Percentiles rank a stretch among this genome's conserved stretches.
These are phyloP conservation scores for Melanostoma mellinum DNA, from an alignment of 2,888 invertebrate genomes.

Conservation along the genomic window DNA sequence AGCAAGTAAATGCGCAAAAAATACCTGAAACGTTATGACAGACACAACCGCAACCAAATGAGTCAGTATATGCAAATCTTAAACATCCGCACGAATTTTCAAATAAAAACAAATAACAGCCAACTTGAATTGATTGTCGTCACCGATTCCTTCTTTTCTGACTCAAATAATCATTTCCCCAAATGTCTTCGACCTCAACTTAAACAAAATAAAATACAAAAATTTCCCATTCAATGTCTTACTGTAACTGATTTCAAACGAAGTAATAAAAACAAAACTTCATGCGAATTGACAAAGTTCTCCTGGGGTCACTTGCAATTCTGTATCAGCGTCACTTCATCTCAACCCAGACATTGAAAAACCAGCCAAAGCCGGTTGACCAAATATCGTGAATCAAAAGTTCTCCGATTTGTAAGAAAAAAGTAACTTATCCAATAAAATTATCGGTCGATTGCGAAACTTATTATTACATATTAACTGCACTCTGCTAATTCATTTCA, in stretches of 20 bases:
- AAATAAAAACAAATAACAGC: not conserved
- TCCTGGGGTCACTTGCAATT: constrained; percentile 47
- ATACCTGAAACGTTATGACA: not conserved
- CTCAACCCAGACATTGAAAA: not conserved
- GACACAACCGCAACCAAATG: not conserved
- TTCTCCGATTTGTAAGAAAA: not conserved
- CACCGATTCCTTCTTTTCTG: not conserved
- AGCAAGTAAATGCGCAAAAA: constrained; percentile 11
- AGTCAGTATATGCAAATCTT: constrained; percentile 14
- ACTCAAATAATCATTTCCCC: constrained; percentile 10
- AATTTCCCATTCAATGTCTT: not conserved
- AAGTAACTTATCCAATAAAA: not conserved
- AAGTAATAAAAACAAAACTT: constrained; percentile 13
- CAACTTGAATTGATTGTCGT: constrained; percentile 5
- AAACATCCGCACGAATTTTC: not conserved
- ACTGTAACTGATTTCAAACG: constrained; percentile 22
- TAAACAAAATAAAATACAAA: not conserved
- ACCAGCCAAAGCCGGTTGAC: constrained; percentile 32
- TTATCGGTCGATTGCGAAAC: not conserved
- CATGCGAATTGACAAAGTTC: constrained; percentile 20
- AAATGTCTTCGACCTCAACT: constrained; percentile 50
- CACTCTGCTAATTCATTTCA: constrained; percentile 20
- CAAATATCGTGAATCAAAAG: not conserved
- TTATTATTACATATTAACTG: constrained; percentile 11
- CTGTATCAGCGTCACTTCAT: constrained; percentile 14